These are phyloP conservation scores for Rhabditoides inermis DNA, from an alignment of 2,888 invertebrate genomes.

Conservation along the genomic window DNA sequence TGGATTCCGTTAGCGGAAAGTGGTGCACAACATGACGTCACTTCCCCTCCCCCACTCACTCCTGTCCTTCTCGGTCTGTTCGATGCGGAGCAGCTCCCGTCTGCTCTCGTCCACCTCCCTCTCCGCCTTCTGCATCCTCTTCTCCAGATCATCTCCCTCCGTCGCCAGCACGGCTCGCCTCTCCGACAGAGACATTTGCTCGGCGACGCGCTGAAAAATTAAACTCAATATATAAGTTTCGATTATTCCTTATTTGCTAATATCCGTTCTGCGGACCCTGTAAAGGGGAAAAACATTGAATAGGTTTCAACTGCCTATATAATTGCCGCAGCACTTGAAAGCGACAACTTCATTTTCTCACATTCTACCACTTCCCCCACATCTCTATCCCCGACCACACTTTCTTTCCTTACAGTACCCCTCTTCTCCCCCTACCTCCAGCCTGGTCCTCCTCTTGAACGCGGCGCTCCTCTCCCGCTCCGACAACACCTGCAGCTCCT, in stretches of 20 bases:
- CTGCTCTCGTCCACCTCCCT: neutral
- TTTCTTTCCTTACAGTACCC: neutral
- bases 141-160: conserved; percentile 8
- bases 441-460: neutral
- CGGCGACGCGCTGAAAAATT: neutral
- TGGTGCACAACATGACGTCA: no score
- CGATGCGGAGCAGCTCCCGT: neutral
- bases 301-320: no score
- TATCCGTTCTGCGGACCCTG: no score
- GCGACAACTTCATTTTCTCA: neutral
- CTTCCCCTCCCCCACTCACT: no score
- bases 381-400: neutral
- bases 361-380: neutral
- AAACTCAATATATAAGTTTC: neutral
- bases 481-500: neutral
- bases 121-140: conserved; percentile 7
- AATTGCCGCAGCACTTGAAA: no score
- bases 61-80: neutral
- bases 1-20: no score
- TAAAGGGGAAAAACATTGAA: no score
- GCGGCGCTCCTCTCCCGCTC: neutral
- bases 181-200: conserved; percentile 7
- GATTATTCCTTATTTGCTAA: neutral
- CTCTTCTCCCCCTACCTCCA: neutral
- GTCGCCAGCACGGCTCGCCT: no score